Conservation (phyloP, 1,140 invertebrate genomes). For the Cotesia vestalis region DNA sequence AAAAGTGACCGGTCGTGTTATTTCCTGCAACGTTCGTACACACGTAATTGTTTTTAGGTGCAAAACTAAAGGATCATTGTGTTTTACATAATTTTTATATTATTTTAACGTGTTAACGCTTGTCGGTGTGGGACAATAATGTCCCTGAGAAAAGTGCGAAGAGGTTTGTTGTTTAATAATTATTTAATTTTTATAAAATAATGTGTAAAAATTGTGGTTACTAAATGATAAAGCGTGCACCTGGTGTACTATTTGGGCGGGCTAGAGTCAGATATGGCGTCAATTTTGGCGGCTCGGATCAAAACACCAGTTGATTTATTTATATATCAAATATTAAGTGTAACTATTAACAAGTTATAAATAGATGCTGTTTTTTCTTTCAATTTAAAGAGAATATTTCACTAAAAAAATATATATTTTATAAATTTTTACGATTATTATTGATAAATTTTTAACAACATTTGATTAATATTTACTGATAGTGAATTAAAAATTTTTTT, state of each 20-base stretch:
- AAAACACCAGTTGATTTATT: constrained; percentile 24
- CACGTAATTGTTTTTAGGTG: constrained; percentile 15
- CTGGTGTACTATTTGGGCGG: constrained; percentile 43
- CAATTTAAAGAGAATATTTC: no score
- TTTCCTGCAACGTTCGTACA: constrained; percentile 1
- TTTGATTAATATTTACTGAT: no score
- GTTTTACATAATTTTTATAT: constrained; percentile 6
- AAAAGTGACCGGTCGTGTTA: constrained; percentile 18
- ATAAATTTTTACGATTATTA: no score
- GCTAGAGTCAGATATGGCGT: constrained; percentile 45
- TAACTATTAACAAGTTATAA: no score
- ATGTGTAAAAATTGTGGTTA: background rate
- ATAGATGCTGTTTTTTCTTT: no score
- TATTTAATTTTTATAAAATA: constrained; percentile 1
- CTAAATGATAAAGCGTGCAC: constrained; percentile 11
- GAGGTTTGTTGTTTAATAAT: constrained; percentile 39
- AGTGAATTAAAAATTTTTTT: no score
- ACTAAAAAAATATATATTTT: no score
- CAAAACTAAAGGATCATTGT: background rate
- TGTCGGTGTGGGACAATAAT: constrained; percentile 27
- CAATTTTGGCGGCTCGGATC: constrained; percentile 44
- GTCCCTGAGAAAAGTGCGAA: constrained; percentile 47
- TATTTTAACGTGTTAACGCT: background rate
- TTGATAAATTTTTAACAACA: no score
- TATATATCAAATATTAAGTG: background rate